Percentiles rank a stretch among this genome's conserved stretches.
These are phyloP conservation scores for Drosophila kambysellisi DNA, from an alignment of 2,888 invertebrate genomes.

Conservation along the genomic window DNA sequence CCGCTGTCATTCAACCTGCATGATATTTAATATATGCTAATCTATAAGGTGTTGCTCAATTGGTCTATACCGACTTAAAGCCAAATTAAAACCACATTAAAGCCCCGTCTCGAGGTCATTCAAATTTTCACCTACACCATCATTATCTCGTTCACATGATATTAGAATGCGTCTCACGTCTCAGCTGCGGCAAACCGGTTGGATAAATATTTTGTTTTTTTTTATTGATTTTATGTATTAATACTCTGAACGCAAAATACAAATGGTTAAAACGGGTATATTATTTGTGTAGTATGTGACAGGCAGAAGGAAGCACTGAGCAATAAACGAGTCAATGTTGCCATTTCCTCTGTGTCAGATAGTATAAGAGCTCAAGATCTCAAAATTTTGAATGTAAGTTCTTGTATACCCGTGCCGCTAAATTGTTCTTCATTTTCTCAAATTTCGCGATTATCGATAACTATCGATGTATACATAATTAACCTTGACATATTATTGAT, in stretches of 20 bases:
- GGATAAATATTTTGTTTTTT: slow-evolving; percentile 11
- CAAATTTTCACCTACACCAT: slow-evolving; percentile 18
- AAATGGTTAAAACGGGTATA: background rate
- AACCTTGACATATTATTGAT: background rate
- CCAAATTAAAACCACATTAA: slow-evolving; percentile 7
- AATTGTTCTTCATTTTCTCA: background rate
- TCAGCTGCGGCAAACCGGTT: slow-evolving; percentile 53
- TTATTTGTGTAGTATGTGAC: background rate
- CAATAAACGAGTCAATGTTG: no score
- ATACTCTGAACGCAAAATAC: background rate
- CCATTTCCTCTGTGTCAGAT: background rate
- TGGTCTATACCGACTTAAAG: slow-evolving; percentile 22
- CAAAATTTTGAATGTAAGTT: background rate
- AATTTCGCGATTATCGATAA: background rate
- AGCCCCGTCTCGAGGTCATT: slow-evolving; percentile 6
- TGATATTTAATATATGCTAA: slow-evolving; percentile 25
- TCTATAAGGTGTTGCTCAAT: slow-evolving; percentile 20
- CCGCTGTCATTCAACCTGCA: slow-evolving; percentile 36
- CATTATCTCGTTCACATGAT: slow-evolving; percentile 22
- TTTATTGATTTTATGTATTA: slow-evolving; percentile 48
- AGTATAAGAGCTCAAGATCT: background rate
- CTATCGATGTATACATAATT: background rate
- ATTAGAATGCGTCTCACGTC: slow-evolving; percentile 47
- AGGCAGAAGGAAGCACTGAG: background rate
- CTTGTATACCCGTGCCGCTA: background rate